Percentiles rank a stretch among this genome's conserved stretches.
These are phyloP conservation scores for Trissoscelio sp. DNA, from an alignment of 2,888 invertebrate genomes.

Conservation along the genomic window DNA sequence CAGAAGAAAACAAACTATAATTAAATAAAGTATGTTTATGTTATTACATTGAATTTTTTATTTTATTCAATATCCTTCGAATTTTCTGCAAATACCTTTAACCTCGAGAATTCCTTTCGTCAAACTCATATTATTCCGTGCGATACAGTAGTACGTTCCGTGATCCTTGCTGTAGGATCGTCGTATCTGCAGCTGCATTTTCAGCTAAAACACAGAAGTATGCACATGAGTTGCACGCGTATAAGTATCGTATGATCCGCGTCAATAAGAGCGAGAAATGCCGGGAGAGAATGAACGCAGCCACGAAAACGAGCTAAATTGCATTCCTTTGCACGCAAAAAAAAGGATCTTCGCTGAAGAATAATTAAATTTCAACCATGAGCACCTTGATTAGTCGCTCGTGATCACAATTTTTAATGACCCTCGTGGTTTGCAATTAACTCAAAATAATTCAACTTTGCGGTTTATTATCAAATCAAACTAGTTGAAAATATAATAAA, in stretches of 20 bases:
- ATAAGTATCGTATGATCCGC: background rate
- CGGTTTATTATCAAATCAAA: no score
- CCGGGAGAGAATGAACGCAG: constrained; percentile 1
- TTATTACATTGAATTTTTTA: no score
- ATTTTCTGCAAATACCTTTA: constrained; percentile 84
- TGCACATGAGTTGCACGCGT: background rate
- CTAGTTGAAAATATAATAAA: no score
- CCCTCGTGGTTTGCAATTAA: no score
- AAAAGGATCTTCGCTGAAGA: constrained; percentile 1
- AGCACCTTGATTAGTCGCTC: background rate
- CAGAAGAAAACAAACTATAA: background rate
- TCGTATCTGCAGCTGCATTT: constrained; percentile 91
- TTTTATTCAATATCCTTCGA: no score
- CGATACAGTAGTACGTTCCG: constrained; percentile 92
- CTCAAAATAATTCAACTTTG: no score
- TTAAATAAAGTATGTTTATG: no score
- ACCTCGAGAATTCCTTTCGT: constrained; percentile 90
- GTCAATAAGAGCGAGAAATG: constrained; percentile 12
- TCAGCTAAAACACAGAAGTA: constrained; percentile 84
- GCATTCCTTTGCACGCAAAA: constrained; percentile 37
- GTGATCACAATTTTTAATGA: constrained; percentile 1
- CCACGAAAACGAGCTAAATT: constrained; percentile 39
- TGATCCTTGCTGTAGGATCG: constrained; percentile 88
- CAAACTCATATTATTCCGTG: constrained; percentile 92
- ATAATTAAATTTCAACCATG: constrained; percentile 47